Conservation (phyloP, 2,888 invertebrate species). For the Mimachlamys varia region DNA sequence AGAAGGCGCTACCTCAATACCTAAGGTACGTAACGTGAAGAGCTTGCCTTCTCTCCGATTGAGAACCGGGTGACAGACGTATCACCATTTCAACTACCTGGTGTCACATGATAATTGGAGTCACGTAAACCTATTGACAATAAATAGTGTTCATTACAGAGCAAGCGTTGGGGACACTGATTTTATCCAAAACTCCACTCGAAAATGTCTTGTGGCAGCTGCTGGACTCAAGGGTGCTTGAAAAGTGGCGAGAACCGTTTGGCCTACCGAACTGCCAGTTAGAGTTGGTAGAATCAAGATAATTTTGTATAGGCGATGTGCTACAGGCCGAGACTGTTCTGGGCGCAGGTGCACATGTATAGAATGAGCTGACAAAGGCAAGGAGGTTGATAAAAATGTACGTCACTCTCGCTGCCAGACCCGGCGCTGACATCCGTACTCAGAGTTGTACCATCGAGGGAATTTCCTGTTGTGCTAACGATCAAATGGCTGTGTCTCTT, state of each 20-base stretch:
- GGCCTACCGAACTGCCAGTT: constrained; percentile 36
- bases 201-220: constrained; percentile 53
- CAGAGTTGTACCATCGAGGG: constrained; percentile 37
- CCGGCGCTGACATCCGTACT: constrained; percentile 37
- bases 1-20: neutral
- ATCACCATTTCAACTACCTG: constrained; percentile 31
- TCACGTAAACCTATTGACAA: constrained; percentile 27
- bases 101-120: constrained; percentile 22
- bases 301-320: constrained; percentile 32
- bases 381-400: constrained; percentile 32
- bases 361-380: constrained; percentile 17
- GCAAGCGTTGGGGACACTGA: constrained; percentile 31
- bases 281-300: constrained; percentile 37
- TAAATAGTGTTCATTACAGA: constrained; percentile 34
- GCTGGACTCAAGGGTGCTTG: constrained; percentile 49
- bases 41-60: neutral
- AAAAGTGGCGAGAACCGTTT: constrained; percentile 36
- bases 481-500: constrained; percentile 34
- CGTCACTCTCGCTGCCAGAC: constrained; percentile 32
- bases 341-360: constrained; percentile 36
- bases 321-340: constrained; percentile 17
- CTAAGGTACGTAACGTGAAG: neutral
- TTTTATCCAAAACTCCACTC: constrained; percentile 48
- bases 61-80: constrained; percentile 7
- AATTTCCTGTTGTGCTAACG: constrained; percentile 41